phyloP scores from a whole-genome alignment of 2,113 vertebrate genomes.

The Nerophis ophidion region DNA sequence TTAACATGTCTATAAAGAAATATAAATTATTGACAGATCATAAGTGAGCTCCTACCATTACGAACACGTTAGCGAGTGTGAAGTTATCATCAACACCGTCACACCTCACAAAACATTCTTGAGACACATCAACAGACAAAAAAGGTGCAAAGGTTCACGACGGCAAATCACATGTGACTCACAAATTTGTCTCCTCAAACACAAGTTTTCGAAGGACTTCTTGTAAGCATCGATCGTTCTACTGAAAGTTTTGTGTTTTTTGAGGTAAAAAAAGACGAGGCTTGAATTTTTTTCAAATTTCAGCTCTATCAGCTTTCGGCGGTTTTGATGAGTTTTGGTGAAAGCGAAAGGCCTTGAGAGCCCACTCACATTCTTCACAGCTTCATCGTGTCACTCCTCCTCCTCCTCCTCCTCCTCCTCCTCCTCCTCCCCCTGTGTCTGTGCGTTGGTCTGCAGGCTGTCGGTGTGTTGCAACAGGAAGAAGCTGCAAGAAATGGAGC shows the following conservation, averaged over 20 bases:
- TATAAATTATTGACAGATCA: background rate
- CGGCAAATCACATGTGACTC: background rate
- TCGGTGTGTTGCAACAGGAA: background rate
- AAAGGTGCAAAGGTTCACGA: background rate
- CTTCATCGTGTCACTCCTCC: slow-evolving; percentile 3
- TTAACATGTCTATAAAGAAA: background rate
- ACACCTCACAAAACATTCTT: slow-evolving; percentile 1
- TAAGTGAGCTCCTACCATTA: too few relatives aligned
- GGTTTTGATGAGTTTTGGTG: background rate
- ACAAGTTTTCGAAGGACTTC: background rate
- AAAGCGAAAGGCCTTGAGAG: background rate
- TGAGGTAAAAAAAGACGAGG: background rate
- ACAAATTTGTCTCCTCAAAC: background rate
- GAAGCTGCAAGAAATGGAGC: background rate
- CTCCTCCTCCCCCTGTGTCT: slow-evolving; percentile 2
- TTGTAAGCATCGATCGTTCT: background rate
- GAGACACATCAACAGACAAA: background rate
- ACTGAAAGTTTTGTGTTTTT: background rate
- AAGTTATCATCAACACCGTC: slow-evolving; percentile 4
- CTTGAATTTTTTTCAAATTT: background rate
- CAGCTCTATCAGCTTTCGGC: background rate
- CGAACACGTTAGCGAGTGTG: background rate
- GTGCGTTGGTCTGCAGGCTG: background rate
- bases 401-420: slow-evolving; percentile 5
- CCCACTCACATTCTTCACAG: slow-evolving; percentile 3